These are phyloP conservation scores for Micromesistius poutassou DNA, from an alignment of 2,797 vertebrate genomes.

Conservation along the genomic window DNA sequence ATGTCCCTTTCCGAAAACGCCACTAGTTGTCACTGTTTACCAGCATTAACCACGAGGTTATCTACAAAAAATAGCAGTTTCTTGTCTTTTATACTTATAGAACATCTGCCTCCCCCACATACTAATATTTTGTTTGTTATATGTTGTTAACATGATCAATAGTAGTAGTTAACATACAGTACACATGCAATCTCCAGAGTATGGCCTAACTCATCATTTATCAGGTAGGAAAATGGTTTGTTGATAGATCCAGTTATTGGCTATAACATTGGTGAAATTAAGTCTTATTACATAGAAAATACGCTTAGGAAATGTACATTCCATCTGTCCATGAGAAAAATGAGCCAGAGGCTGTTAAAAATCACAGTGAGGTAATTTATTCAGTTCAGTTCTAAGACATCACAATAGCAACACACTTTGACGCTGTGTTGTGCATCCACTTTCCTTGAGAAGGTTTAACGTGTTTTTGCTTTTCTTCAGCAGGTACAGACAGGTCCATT, in stretches of 20 bases:
- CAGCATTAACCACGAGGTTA: neutral
- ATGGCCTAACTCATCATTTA: neutral
- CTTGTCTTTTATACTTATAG: neutral
- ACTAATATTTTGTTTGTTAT: neutral
- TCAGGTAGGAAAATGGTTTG: neutral
- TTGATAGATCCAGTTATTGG: neutral
- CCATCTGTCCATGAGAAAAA: neutral
- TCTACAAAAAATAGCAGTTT: neutral
- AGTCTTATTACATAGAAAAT: neutral
- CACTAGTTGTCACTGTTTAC: neutral
- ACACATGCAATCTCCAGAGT: neutral
- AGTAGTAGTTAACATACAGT: neutral
- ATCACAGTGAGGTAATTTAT: constrained; percentile 11
- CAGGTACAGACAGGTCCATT: constrained; percentile 6
- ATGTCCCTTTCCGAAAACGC: neutral
- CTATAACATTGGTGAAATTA: constrained; percentile 4
- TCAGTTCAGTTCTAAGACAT: constrained; percentile 10
- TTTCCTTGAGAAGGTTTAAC: constrained; percentile 1
- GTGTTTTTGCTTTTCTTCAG: constrained; percentile 6
- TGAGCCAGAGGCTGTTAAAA: constrained; percentile 3
- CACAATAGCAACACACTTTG: neutral
- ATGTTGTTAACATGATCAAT: too few relatives aligned
- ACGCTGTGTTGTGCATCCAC: neutral
- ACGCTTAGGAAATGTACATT: neutral
- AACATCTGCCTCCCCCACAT: neutral